Percentiles rank a stretch among this genome's conserved stretches.
These are phyloP conservation scores for Saturnia pavonia DNA, from an alignment of 2,888 invertebrate species.

Conservation along the genomic window DNA sequence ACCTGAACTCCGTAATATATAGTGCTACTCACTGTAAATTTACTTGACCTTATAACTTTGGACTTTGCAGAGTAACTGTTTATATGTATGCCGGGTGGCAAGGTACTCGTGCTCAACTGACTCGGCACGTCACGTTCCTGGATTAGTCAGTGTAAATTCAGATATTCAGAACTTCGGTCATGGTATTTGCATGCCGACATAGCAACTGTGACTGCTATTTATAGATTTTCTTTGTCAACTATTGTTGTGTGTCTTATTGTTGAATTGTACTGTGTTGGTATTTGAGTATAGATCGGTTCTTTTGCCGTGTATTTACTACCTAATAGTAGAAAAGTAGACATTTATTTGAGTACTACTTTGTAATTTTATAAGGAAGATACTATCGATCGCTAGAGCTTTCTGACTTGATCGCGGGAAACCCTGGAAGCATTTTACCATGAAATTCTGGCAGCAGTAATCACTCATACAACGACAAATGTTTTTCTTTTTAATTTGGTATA, in stretches of 20 bases:
- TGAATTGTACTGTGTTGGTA: background rate
- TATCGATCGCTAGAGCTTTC: too few species aligned
- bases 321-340: background rate
- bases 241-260: background rate
- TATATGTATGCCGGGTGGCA: background rate
- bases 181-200: background rate
- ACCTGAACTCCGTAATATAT: background rate
- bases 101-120: background rate
- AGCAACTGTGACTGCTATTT: background rate
- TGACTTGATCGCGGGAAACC: too few species aligned
- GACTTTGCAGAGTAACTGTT: background rate
- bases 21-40: background rate
- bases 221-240: background rate
- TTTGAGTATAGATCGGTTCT: background rate
- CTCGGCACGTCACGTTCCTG: background rate
- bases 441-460: too few species aligned
- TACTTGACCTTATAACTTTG: background rate
- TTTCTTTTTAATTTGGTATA: too few species aligned
- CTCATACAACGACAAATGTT: too few species aligned
- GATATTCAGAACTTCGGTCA: background rate
- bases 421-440: too few species aligned
- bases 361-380: too few species aligned
- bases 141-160: background rate
- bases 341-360: background rate
- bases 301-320: background rate